A percentile compares a stretch with the other conserved stretches of the same genome.
These are phyloP conservation scores for Struthidea cinerea DNA, from an alignment of 2,113 vertebrate genomes.

Conservation along the genomic window DNA sequence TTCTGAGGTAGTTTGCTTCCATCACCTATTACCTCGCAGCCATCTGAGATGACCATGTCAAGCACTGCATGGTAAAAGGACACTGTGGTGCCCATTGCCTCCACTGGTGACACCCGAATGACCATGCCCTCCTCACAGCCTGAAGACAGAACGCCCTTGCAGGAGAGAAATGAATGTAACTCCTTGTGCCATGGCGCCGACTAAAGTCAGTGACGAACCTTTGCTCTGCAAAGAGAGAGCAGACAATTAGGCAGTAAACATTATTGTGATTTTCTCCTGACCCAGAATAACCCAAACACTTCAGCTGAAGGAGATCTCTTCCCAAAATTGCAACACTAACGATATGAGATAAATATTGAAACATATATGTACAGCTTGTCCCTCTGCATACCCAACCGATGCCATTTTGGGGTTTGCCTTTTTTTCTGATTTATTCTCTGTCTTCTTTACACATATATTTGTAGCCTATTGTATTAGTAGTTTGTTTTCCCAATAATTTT, in stretches of 20 bases:
- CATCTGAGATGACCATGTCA: neutral
- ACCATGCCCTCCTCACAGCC: neutral
- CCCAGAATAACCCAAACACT: neutral
- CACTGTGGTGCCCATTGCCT: neutral
- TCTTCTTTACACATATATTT: neutral
- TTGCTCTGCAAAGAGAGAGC: neutral
- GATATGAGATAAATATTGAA: neutral
- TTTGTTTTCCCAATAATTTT: neutral
- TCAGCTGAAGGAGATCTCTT: neutral
- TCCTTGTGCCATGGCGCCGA: neutral
- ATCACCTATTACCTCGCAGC: neutral
- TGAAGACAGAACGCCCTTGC: neutral
- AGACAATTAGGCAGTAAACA: neutral
- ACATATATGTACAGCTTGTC: neutral
- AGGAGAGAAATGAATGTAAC: neutral
- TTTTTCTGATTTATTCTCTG: neutral
- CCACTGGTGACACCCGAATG: neutral
- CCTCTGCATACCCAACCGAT: neutral
- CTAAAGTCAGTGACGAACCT: rapidly evolving
- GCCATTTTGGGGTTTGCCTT: rapidly evolving
- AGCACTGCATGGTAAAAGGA: neutral
- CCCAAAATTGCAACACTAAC: neutral
- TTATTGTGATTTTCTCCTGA: neutral
- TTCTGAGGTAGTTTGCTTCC: neutral
- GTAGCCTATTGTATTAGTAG: neutral